phyloP scores from a whole-genome alignment of 2,888 invertebrate genomes.

The Epinotia bilunana region DNA sequence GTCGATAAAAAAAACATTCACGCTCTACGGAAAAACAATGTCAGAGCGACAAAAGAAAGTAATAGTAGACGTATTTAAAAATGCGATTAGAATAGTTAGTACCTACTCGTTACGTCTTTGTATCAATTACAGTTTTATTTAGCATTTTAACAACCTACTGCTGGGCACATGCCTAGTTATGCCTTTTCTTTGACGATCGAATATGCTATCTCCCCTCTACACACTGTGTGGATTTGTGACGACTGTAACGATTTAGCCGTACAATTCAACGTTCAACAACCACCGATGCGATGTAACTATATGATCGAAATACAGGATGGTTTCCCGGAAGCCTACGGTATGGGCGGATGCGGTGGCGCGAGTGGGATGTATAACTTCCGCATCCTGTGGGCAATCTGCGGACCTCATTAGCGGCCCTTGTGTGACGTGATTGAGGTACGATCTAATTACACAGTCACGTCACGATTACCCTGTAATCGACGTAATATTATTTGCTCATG shows the following conservation, averaged over 20 bases:
- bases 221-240: no score
- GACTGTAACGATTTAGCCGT: background rate
- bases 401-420: slow-evolving; percentile 22
- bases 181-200: no score
- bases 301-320: slow-evolving; percentile 10
- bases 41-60: no score
- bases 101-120: no score
- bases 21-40: no score
- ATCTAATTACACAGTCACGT: slow-evolving; percentile 23
- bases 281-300: background rate
- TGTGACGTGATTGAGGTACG: slow-evolving; percentile 32
- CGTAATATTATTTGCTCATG: background rate
- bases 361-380: slow-evolving; percentile 21
- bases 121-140: no score
- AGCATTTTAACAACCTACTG: no score
- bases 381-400: slow-evolving; percentile 22
- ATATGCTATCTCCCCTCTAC: no score
- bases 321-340: slow-evolving; percentile 4
- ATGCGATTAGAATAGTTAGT: no score
- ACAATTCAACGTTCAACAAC: background rate
- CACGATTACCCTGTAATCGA: background rate
- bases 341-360: slow-evolving; percentile 12
- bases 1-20: no score
- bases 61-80: no score
- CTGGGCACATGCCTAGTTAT: no score